These are phyloP conservation scores for Sinocyclocheilus anophthalmus DNA, from an alignment of 2,113 vertebrate species.

Conservation along the genomic window DNA sequence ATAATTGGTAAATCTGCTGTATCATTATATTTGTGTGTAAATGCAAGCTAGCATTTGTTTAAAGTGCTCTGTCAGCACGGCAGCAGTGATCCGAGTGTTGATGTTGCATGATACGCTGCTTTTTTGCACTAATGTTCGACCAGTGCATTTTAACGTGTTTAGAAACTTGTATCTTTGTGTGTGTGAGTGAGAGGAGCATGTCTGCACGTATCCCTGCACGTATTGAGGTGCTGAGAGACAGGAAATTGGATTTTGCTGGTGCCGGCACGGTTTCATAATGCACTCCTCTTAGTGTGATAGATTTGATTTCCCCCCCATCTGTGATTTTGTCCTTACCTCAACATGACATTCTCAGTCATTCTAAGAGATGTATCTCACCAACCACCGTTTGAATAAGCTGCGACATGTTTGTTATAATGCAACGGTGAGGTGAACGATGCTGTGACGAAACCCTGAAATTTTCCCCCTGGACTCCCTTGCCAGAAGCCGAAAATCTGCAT, in stretches of 20 bases:
- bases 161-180: not conserved
- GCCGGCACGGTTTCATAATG: constrained; percentile 53
- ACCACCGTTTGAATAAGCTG: not conserved
- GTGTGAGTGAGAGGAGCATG: not conserved
- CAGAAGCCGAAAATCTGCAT: not conserved
- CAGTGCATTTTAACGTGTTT: not conserved
- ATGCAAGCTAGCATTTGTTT: not conserved
- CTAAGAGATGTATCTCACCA: constrained; percentile 42
- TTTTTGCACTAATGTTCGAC: not conserved
- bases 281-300: constrained; percentile 54
- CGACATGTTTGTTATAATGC: not conserved
- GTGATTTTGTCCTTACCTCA: constrained; percentile 28
- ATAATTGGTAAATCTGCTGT: not conserved
- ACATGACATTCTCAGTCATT: constrained; percentile 37
- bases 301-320: constrained; percentile 35
- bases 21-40: not conserved
- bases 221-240: constrained; percentile 14
- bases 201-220: constrained; percentile 17
- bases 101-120: not conserved
- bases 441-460: not conserved
- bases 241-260: constrained; percentile 52
- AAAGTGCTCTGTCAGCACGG: not conserved
- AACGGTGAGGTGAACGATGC: not conserved
- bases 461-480: not conserved
- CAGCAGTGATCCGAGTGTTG: not conserved